A percentile compares a stretch with the other conserved stretches of the same genome.
These are phyloP conservation scores for Anthonomus grandis DNA, from an alignment of 1,140 invertebrate genomes.

Conservation along the genomic window DNA sequence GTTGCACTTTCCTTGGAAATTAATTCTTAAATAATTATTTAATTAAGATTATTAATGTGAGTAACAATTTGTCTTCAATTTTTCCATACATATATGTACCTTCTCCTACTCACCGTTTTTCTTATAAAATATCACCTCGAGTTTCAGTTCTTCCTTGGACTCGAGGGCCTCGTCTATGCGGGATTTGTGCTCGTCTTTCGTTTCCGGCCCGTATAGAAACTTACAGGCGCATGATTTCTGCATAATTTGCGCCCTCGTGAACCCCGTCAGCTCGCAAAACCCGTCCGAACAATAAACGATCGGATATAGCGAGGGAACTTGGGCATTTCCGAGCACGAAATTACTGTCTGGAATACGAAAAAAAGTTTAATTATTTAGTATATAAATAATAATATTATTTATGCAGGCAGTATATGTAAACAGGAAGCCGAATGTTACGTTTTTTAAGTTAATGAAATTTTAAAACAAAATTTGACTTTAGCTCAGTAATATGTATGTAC, in stretches of 20 bases:
- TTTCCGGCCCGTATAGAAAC: constrained; percentile 91
- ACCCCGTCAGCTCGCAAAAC: constrained; percentile 95
- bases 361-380: too few relatives aligned
- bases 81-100: constrained; percentile 20
- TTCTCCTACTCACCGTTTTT: constrained; percentile 74
- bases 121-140: constrained; percentile 93
- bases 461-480: too few relatives aligned
- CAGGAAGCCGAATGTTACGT: too few relatives aligned
- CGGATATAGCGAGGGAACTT: constrained; percentile 82
- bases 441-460: too few relatives aligned
- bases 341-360: constrained; percentile 81
- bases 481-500: too few relatives aligned
- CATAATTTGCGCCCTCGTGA: constrained; percentile 91
- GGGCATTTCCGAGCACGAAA: constrained; percentile 95
- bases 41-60: too few relatives aligned
- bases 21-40: too few relatives aligned
- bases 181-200: constrained; percentile 79
- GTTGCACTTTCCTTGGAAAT: too few relatives aligned
- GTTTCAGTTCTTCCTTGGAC: constrained; percentile 85
- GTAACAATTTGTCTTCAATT: too few relatives aligned
- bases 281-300: constrained; percentile 98
- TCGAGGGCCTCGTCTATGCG: constrained; percentile 88
- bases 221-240: constrained; percentile 95
- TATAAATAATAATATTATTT: too few relatives aligned
- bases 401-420: too few relatives aligned